Percentiles rank a stretch among this genome's conserved stretches.
Evolutionary conservation across 2,888 invertebrate genomes (phyloP).

Genomic region (Isotomurus palustris): DNA sequence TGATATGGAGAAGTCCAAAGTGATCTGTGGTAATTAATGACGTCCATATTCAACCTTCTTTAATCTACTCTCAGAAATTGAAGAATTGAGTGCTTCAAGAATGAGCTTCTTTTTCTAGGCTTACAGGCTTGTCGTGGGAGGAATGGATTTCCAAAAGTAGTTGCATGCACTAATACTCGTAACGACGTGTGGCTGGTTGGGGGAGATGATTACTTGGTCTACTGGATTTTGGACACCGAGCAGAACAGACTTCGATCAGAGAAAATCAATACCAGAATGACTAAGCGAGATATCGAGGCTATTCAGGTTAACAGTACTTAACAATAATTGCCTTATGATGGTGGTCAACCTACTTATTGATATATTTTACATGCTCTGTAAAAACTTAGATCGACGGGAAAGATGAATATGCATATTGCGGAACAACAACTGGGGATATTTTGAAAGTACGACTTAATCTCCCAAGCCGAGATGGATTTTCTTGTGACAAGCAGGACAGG

Average conservation of each 20-base stretch:
- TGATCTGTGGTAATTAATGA: conserved; percentile 62
- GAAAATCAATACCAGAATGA: conserved; percentile 72
- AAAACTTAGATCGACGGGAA: conserved; percentile 60
- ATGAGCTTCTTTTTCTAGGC: conserved; percentile 46
- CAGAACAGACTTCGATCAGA: conserved; percentile 65
- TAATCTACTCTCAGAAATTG: conserved; percentile 46
- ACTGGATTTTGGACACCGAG: conserved; percentile 69
- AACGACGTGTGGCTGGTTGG: conserved; percentile 67
- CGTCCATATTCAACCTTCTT: not conserved
- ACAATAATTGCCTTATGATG: no score
- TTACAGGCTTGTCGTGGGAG: conserved; percentile 61
- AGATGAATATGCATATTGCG: conserved; percentile 74
- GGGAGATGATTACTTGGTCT: conserved; percentile 66
- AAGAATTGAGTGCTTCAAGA: not conserved
- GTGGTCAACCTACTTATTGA: no score
- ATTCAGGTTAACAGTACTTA: no score
- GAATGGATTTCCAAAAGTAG: conserved; percentile 64
- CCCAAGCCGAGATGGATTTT: conserved; percentile 24
- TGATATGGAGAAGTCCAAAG: conserved; percentile 61
- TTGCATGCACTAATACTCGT: conserved; percentile 57
- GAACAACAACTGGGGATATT: conserved; percentile 76
- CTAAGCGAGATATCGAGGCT: conserved; percentile 70
- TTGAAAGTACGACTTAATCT: conserved; percentile 41
- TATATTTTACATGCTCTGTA: no score
- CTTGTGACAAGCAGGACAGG: conserved; percentile 22